Evolutionary conservation across 1,140 invertebrate species (phyloP).

Genomic region (Notospermus geniculatus): DNA sequence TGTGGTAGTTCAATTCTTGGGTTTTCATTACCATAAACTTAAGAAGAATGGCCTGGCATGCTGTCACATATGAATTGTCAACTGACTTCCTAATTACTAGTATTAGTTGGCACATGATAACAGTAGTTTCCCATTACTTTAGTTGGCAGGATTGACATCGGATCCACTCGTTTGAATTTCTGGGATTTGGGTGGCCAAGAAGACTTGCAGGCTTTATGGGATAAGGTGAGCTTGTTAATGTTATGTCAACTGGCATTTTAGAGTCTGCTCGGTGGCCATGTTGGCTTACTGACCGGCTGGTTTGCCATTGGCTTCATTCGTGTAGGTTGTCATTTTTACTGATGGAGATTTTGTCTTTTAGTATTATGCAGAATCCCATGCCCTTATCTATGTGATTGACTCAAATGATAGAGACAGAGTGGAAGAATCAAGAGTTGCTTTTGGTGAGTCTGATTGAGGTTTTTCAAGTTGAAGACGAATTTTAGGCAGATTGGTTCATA

Average conservation of each 20-base stretch:
- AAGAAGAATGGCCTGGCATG: too few relatives aligned
- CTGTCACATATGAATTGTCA: too few relatives aligned
- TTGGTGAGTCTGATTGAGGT: constrained; percentile 81
- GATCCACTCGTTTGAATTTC: constrained; percentile 89
- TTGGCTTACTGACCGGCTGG: too few relatives aligned
- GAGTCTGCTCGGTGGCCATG: too few relatives aligned
- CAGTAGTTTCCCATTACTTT: constrained; percentile 19
- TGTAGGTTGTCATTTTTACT: not conserved
- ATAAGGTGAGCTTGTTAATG: constrained; percentile 81
- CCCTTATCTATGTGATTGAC: constrained; percentile 97
- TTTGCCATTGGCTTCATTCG: too few relatives aligned
- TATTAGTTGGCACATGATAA: too few relatives aligned
- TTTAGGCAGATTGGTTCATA: too few relatives aligned
- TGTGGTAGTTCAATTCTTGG: too few relatives aligned
- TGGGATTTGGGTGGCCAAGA: constrained; percentile 99
- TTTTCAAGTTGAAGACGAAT: too few relatives aligned
- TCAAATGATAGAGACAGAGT: constrained; percentile 92
- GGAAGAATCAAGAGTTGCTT: constrained; percentile 92
- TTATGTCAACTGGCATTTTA: too few relatives aligned
- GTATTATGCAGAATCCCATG: constrained; percentile 98
- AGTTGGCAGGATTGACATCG: constrained; percentile 90
- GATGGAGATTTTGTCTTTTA: constrained; percentile 54
- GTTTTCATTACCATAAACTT: too few relatives aligned
- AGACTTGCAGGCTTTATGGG: constrained; percentile 98
- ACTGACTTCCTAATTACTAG: too few relatives aligned